Conservation (phyloP, 2,888 invertebrate genomes). For the Hemicrepidius hirtus region DNA sequence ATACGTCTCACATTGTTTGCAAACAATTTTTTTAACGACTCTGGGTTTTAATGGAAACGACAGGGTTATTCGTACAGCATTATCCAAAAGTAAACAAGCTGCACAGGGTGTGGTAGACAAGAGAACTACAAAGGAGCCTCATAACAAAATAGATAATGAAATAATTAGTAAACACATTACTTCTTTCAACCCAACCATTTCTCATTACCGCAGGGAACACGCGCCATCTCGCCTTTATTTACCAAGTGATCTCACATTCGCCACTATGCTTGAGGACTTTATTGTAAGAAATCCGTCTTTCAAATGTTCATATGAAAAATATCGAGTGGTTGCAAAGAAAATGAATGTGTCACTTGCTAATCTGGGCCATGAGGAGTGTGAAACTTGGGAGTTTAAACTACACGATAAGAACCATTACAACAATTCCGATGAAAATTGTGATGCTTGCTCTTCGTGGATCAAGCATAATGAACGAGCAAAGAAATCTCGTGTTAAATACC, state of each 20-base stretch:
- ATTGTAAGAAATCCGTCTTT: conserved; percentile 36
- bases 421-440: no score
- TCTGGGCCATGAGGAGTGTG: no score
- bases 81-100: not conserved
- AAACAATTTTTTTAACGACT: conserved; percentile 4
- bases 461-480: no score
- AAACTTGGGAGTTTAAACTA: no score
- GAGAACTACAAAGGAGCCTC: not conserved
- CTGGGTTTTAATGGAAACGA: conserved; percentile 6
- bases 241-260: conserved; percentile 48
- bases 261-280: conserved; percentile 46
- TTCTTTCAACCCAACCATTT: conserved; percentile 46
- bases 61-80: conserved; percentile 3
- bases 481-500: no score
- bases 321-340: conserved; percentile 8
- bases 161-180: conserved; percentile 48
- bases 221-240: conserved; percentile 52
- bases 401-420: no score
- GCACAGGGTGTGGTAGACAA: conserved; percentile 1
- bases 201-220: conserved; percentile 55
- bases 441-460: no score
- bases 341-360: no score
- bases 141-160: conserved; percentile 22
- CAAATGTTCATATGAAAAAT: not conserved
- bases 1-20: conserved; percentile 8